These are phyloP conservation scores for Colossoma macropomum DNA, from an alignment of 2,113 vertebrate genomes.

Conservation along the genomic window DNA sequence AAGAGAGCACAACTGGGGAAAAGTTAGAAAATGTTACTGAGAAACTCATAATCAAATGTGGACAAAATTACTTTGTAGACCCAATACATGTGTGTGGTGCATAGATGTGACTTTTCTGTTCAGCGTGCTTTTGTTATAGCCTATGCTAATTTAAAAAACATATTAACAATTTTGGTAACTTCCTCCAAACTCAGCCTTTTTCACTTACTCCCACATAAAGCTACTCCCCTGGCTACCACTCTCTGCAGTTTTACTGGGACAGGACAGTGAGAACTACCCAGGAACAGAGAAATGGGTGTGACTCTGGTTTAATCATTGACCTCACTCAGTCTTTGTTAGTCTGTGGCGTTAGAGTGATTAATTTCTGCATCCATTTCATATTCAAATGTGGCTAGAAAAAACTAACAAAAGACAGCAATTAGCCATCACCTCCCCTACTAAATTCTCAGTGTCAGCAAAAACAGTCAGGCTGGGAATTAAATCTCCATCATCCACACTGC, in stretches of 20 bases:
- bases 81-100: neutral
- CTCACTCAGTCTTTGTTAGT: constrained; percentile 58
- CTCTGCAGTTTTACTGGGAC: neutral
- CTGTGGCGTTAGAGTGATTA: constrained; percentile 46
- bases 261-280: neutral
- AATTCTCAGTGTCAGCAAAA: constrained; percentile 10
- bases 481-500: neutral
- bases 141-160: neutral
- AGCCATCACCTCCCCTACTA: neutral
- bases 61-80: neutral
- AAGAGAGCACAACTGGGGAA: too few species aligned
- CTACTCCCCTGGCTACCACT: neutral
- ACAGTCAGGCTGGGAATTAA: constrained; percentile 62
- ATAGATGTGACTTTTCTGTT: neutral
- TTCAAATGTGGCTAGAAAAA: constrained; percentile 66
- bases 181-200: neutral
- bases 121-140: neutral
- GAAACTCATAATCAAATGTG: too few species aligned
- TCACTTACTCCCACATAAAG: neutral
- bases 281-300: constrained; percentile 45
- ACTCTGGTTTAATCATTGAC: constrained; percentile 61
- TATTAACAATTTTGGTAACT: neutral
- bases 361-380: constrained; percentile 57
- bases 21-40: neutral
- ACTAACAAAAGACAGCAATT: constrained; percentile 46